Evolutionary conservation across 2,797 vertebrate species (phyloP).

Genomic region (Phoeniculus purpureus): DNA sequence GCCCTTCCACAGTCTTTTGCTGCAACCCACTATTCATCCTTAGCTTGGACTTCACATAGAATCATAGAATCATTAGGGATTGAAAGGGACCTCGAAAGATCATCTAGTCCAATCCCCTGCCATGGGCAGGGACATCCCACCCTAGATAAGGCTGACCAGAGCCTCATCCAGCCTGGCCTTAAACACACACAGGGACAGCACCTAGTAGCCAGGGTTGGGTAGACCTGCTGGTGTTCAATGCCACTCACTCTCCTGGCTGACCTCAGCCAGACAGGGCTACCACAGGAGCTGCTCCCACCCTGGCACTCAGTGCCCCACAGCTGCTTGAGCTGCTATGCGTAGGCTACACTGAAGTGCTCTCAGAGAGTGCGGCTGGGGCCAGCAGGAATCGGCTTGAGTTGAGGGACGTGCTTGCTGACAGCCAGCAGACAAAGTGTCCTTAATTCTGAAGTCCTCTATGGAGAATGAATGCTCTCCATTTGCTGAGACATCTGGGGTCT

Average conservation of each 20-base stretch:
- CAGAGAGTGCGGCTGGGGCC: background rate
- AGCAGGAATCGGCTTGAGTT: background rate
- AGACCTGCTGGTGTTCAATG: background rate
- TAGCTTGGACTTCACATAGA: background rate
- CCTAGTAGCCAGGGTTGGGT: background rate
- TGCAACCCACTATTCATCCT: background rate
- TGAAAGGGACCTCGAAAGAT: too few species aligned
- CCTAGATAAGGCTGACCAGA: too few species aligned
- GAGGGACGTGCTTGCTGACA: background rate
- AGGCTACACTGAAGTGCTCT: background rate
- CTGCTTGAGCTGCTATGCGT: accelerated
- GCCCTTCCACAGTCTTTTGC: background rate
- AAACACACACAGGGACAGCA: too few species aligned
- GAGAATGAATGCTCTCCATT: conserved; percentile 1
- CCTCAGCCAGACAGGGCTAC: accelerated
- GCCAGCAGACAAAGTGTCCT: conserved; percentile 12
- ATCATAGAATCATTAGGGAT: too few species aligned
- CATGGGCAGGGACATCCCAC: too few species aligned
- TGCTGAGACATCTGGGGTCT: background rate
- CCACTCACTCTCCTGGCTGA: background rate
- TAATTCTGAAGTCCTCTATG: background rate
- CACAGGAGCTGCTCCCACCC: background rate
- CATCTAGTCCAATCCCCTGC: too few species aligned
- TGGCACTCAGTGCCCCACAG: accelerated
- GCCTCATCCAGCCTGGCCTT: too few species aligned